Base-by-base conservation (phyloP, 2,797 vertebrate species). In the Ctenochaetus hawaiiensis region DNA sequence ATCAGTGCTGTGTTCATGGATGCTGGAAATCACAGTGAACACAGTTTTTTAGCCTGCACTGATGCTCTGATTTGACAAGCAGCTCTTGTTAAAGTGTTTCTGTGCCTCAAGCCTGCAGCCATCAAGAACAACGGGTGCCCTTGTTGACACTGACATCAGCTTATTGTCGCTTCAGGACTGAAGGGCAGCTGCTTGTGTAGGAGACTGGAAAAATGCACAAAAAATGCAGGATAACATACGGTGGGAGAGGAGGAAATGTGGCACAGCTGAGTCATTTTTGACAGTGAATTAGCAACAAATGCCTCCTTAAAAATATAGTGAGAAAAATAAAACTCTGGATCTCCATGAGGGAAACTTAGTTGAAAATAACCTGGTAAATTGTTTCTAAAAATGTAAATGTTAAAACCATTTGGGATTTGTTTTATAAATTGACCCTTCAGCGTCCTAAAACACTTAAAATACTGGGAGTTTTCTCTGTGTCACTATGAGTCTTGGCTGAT, bases 201-300 rank as follows among this genome's bases (percentile, higher is more conserved):
- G 62, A 80, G 51, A 4, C 11, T 8, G 16, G 8, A 72, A 61
- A 63, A 54, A 49, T 48, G 64, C 26, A 59, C 17, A 44, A 16
- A 61, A 41, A 52, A 51, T 22, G 41, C 23, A 13, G 26, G 14
- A 14, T 17, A 7, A 37, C 60, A 60, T 47, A 0, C 22, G n/a
- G 11, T 8, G 51, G 30, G 26, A n/a, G 20, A 20, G 0, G 12
- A 0, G 6, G 0, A 17, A 17, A 17, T 41, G 18, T 30, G 8
- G 16, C 53, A n/a, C 8, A 16, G 52, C 65, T 56, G 52, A 80
- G 60, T 45, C 34, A 65, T 67, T 53, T 41, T 56, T 4, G 20
- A 52, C 17, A 20, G 6, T 6, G 30, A 34, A 47, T 18, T 17
- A 41, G 30, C 3, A 0, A 13, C 1, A 0, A 16, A n/a, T n/a